Percentiles rank a stretch among this genome's conserved stretches.
These are phyloP conservation scores for Bombylius discolor DNA, from an alignment of 2,888 invertebrate species.

Conservation along the genomic window DNA sequence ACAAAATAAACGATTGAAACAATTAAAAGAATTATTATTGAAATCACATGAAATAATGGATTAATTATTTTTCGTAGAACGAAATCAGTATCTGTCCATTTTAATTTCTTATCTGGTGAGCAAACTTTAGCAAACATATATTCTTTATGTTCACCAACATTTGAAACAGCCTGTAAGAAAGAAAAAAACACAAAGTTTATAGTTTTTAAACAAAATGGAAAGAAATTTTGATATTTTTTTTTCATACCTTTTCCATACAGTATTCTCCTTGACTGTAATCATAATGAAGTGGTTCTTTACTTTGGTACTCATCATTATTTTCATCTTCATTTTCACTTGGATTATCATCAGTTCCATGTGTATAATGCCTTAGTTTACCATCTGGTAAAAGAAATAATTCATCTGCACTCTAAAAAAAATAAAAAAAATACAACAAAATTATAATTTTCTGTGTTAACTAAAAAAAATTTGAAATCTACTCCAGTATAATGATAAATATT, in stretches of 20 bases:
- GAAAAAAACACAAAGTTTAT: not conserved
- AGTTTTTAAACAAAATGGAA: not conserved
- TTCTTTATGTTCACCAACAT: conserved; percentile 33
- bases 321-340: conserved; percentile 24
- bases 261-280: conserved; percentile 65
- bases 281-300: conserved; percentile 42
- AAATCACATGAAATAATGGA: conserved; percentile 61
- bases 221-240: not conserved
- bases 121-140: conserved; percentile 62
- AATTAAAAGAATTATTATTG: conserved; percentile 54
- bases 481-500: conserved; percentile 46
- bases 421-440: not conserved
- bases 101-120: conserved; percentile 53
- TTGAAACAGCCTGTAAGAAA: conserved; percentile 25
- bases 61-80: conserved; percentile 61
- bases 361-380: conserved; percentile 62
- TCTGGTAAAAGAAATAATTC: conserved; percentile 50
- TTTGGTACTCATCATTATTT: conserved; percentile 35
- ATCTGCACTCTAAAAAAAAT: conserved; percentile 35
- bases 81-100: conserved; percentile 61
- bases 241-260: conserved; percentile 61
- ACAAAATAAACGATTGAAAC: conserved; percentile 72
- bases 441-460: too few relatives aligned
- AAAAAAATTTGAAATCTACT: conserved; percentile 16
- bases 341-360: conserved; percentile 41